A percentile compares a stretch with the other conserved stretches of the same genome.
These are phyloP conservation scores for Leptestheria dahalacensis DNA, from an alignment of 1,140 invertebrate species.

Conservation along the genomic window DNA sequence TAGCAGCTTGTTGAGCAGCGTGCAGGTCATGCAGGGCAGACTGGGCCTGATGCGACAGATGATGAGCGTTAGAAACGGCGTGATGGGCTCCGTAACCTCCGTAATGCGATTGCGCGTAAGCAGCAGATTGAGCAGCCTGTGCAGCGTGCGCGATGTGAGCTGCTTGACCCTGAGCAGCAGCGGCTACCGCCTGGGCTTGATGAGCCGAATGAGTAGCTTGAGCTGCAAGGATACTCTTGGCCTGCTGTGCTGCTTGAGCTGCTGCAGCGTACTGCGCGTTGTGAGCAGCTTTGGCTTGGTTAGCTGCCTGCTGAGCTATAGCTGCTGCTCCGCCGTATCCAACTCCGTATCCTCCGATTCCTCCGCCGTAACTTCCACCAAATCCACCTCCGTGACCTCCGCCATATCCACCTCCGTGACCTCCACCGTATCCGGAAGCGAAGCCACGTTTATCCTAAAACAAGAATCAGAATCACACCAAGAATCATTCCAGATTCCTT, in stretches of 20 bases:
- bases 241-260: constrained; percentile 20
- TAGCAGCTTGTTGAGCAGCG: constrained; percentile 20
- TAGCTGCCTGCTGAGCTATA: constrained; percentile 21
- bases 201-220: constrained; percentile 20
- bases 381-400: constrained; percentile 28
- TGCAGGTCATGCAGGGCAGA: constrained; percentile 21
- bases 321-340: constrained; percentile 18
- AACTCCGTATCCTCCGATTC: constrained; percentile 29
- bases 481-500: no score
- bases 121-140: constrained; percentile 17
- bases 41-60: constrained; percentile 21
- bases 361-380: constrained; percentile 44
- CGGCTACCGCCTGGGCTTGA: constrained; percentile 21
- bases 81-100: constrained; percentile 13
- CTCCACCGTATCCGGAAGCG: constrained; percentile 11
- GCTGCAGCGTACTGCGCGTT: constrained; percentile 20
- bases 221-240: constrained; percentile 17
- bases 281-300: constrained; percentile 20
- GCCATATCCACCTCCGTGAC: constrained; percentile 10
- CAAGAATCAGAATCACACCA: no score
- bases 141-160: constrained; percentile 20
- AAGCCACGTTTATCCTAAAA: constrained; percentile 15
- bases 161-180: constrained; percentile 21
- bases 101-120: constrained; percentile 9
- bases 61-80: constrained; percentile 23